Percentiles rank a stretch among this genome's conserved stretches.
Evolutionary conservation across 2,113 vertebrate species (phyloP).

Genomic region (Crotalus tigris): DNA sequence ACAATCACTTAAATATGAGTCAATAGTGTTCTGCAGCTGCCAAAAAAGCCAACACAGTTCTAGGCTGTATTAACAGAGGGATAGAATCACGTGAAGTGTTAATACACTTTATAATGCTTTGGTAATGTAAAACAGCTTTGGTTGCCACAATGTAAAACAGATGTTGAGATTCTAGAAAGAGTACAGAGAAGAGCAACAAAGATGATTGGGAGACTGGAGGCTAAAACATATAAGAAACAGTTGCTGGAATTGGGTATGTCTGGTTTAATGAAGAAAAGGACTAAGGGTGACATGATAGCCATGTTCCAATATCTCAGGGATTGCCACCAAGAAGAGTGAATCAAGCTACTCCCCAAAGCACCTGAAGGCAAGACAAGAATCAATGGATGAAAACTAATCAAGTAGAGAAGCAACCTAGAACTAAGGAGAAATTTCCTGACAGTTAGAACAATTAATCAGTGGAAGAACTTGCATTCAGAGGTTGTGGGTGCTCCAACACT

Average conservation of each 20-base stretch:
- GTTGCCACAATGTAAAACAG: not conserved
- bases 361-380: too few species aligned
- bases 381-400: not conserved
- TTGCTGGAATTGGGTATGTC: not conserved
- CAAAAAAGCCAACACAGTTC: too few species aligned
- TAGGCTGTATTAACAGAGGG: too few species aligned
- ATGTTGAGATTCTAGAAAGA: not conserved
- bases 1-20: too few species aligned
- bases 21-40: too few species aligned
- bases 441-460: not conserved
- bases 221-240: not conserved
- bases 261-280: too few species aligned
- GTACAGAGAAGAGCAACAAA: not conserved
- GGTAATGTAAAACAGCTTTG: not conserved
- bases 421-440: not conserved
- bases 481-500: not conserved
- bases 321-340: not conserved
- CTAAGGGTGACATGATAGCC: too few species aligned
- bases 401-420: not conserved
- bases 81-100: not conserved
- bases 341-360: not conserved
- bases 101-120: not conserved
- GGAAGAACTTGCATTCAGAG: not conserved
- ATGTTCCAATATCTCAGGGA: not conserved
- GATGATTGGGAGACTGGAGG: not conserved